Conservation (phyloP, 1,140 invertebrate species). For the Nylanderia fulva region DNA sequence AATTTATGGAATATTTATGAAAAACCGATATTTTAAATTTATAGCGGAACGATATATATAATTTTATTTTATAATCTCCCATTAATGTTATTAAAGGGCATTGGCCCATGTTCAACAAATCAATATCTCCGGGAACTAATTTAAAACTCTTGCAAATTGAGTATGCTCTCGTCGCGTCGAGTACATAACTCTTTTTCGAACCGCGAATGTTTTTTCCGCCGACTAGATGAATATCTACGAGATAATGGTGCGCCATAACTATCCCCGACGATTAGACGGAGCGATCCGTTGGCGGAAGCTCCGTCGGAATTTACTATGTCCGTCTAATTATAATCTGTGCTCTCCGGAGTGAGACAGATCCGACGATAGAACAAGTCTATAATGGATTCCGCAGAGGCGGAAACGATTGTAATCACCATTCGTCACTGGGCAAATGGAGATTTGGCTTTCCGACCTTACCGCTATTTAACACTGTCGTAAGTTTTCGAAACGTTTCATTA, state of each 20-base stretch:
- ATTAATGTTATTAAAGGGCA: too few relatives aligned
- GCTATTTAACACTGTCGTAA: conserved; percentile 72
- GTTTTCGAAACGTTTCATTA: conserved; percentile 74
- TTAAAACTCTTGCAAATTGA: conserved; percentile 17
- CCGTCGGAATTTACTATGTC: conserved; percentile 56
- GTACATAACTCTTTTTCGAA: conserved; percentile 24
- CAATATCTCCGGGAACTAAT: conserved; percentile 3
- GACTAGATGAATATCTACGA: conserved; percentile 12
- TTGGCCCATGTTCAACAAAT: not conserved
- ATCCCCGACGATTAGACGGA: conserved; percentile 51
- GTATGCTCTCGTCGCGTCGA: not conserved
- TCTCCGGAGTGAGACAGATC: conserved; percentile 45
- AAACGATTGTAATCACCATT: conserved; percentile 75
- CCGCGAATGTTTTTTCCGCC: conserved; percentile 39
- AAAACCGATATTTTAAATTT: not conserved
- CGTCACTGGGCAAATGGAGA: conserved; percentile 70
- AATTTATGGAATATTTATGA: conserved; percentile 3
- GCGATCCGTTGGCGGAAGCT: conserved; percentile 50
- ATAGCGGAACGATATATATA: too few relatives aligned
- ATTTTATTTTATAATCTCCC: not conserved
- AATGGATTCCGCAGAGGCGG: conserved; percentile 66
- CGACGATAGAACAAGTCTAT: conserved; percentile 60
- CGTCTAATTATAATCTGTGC: conserved; percentile 66
- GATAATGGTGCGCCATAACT: conserved; percentile 31
- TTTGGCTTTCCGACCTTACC: conserved; percentile 70